A percentile compares a stretch with the other conserved stretches of the same genome.
Conservation (phyloP, 64 coral and sea anemone genomes). For the Dendronephthya gigantea region DNA sequence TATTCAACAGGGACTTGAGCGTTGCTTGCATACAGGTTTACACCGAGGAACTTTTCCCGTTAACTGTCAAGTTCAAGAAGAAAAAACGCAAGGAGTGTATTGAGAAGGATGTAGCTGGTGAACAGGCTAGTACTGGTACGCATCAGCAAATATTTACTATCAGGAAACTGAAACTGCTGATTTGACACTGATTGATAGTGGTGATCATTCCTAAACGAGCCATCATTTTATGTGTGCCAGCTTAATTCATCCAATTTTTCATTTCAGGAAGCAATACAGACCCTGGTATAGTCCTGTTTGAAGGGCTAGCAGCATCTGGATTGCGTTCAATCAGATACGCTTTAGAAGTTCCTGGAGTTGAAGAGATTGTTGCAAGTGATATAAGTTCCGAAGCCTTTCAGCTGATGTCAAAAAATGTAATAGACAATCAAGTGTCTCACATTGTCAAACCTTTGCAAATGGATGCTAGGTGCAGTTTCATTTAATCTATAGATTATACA, state of each 20-base stretch:
- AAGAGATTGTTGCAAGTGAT: constrained; percentile 70
- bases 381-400: constrained; percentile 83
- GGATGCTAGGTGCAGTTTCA: constrained; percentile 57
- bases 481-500: not conserved
- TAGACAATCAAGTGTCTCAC: constrained; percentile 60
- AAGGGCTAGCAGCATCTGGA: constrained; percentile 82
- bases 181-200: not conserved
- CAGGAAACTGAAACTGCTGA: not conserved
- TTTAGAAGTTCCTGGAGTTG: constrained; percentile 63
- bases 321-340: constrained; percentile 87
- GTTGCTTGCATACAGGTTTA: constrained; percentile 41
- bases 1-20: constrained; percentile 67
- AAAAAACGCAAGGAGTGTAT: not conserved
- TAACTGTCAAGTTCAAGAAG: not conserved
- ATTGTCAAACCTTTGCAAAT: constrained; percentile 63
- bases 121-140: not conserved
- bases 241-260: not conserved
- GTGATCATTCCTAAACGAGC: not conserved
- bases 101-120: not conserved
- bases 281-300: constrained; percentile 54
- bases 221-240: not conserved
- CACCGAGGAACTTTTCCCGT: constrained; percentile 15
- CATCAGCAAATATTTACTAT: not conserved
- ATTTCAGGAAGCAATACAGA: not conserved
- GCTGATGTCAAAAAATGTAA: constrained; percentile 69